phyloP scores from a whole-genome alignment of 2,113 vertebrate species.

The Empidonax traillii region DNA sequence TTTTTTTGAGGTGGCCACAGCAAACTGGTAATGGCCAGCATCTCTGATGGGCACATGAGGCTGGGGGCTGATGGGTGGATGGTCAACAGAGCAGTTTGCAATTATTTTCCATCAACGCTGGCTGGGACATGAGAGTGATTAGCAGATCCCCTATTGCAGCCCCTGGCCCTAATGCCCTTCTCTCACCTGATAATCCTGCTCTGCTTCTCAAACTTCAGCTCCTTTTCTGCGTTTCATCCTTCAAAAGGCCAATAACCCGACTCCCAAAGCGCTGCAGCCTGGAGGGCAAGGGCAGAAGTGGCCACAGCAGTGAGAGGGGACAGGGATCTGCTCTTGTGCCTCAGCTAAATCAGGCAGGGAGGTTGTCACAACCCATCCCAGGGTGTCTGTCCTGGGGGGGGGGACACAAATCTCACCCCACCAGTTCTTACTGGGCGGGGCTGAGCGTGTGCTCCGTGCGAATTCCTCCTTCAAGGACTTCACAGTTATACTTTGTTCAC shows the following conservation, averaged over 20 bases:
- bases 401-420: neutral
- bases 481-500: neutral
- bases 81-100: accelerated
- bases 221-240: neutral
- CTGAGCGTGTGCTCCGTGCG: neutral
- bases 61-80: neutral
- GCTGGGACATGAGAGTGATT: neutral
- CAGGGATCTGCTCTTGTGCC: accelerated
- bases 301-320: neutral
- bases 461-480: neutral
- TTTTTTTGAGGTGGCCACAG: neutral
- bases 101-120: neutral
- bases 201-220: neutral
- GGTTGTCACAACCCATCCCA: neutral
- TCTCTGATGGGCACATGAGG: neutral
- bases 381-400: neutral
- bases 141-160: neutral
- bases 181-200: accelerated
- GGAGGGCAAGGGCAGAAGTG: neutral
- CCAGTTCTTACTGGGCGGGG: neutral
- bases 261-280: neutral
- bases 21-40: neutral
- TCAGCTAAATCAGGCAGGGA: neutral
- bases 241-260: accelerated
- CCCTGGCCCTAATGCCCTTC: neutral